These are phyloP conservation scores for Stenoptilia bipunctidactyla DNA, from an alignment of 2,888 invertebrate genomes.

Conservation along the genomic window DNA sequence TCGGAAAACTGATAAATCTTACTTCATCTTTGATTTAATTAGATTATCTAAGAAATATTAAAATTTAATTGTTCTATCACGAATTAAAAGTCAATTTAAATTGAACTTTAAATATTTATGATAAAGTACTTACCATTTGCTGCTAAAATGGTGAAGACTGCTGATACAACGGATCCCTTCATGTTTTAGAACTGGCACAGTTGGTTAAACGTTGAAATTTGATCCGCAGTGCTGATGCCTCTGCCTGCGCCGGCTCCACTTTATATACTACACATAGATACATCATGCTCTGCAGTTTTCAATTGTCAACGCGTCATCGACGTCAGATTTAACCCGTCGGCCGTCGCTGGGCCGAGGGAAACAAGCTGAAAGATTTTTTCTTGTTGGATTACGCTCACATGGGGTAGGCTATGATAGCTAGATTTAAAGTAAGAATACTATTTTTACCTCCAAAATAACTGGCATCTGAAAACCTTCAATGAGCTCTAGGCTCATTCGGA, in stretches of 20 bases:
- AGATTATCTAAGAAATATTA: too few relatives aligned
- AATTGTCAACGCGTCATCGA: conserved; percentile 50
- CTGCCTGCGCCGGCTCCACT: conserved; percentile 40
- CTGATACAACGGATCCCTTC: conserved; percentile 27
- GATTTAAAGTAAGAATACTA: too few relatives aligned
- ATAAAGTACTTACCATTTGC: conserved; percentile 41
- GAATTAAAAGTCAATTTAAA: not conserved
- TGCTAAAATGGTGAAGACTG: conserved; percentile 39
- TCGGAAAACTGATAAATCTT: too few relatives aligned
- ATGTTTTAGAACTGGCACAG: conserved; percentile 27
- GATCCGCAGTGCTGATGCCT: conserved; percentile 33
- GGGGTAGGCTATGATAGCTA: too few relatives aligned
- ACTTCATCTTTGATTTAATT: too few relatives aligned
- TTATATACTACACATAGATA: conserved; percentile 59
- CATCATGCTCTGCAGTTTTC: conserved; percentile 46
- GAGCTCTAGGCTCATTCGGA: too few relatives aligned
- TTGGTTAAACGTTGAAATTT: conserved; percentile 19
- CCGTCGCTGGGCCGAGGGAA: conserved; percentile 8
- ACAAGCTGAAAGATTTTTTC: too few relatives aligned
- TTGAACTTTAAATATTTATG: not conserved
- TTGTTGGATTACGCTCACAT: too few relatives aligned
- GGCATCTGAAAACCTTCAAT: too few relatives aligned
- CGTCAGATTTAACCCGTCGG: conserved; percentile 49
- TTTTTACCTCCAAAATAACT: too few relatives aligned
- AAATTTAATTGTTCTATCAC: too few relatives aligned